phyloP scores from a whole-genome alignment of 2,113 vertebrate genomes.

The Beaufortia kweichowensis region DNA sequence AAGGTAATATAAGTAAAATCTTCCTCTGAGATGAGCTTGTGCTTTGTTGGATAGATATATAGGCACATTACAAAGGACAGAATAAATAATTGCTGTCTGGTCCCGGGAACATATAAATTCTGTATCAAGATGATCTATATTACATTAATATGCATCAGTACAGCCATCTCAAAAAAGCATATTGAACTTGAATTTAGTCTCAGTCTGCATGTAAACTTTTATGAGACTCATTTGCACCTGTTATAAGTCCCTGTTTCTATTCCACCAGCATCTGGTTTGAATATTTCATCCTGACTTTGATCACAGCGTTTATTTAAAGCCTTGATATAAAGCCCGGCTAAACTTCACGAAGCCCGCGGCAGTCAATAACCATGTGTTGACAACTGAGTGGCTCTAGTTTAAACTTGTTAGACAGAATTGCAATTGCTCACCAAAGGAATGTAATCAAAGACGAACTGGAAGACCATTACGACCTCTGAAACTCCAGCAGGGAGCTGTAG shows the following conservation, averaged over 20 bases:
- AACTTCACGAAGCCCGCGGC: conserved; percentile 9
- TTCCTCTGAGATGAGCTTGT: too few species aligned
- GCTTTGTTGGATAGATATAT: too few species aligned
- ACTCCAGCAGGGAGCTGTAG: not conserved
- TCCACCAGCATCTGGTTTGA: conserved; percentile 43
- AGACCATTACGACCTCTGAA: conserved; percentile 7
- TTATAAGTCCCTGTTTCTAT: conserved; percentile 29
- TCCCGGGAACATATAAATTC: not conserved
- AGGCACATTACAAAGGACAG: too few species aligned
- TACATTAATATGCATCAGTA: not conserved
- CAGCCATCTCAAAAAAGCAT: not conserved
- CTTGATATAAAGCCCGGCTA: conserved; percentile 27
- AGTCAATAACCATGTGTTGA: conserved; percentile 30
- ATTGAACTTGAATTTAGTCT: conserved; percentile 22
- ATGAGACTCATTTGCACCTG: conserved; percentile 48
- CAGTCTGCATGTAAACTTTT: conserved; percentile 29
- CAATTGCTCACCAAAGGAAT: conserved; percentile 25
- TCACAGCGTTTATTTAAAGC: conserved; percentile 34
- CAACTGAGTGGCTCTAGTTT: conserved; percentile 20
- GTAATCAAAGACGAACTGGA: conserved; percentile 34
- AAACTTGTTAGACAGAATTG: conserved; percentile 14
- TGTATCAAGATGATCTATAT: not conserved
- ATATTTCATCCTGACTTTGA: conserved; percentile 40
- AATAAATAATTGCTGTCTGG: not conserved
- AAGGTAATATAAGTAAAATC: too few species aligned